Base-by-base conservation (phyloP, 2,888 invertebrate species). In the Drosophila paranaensis region DNA sequence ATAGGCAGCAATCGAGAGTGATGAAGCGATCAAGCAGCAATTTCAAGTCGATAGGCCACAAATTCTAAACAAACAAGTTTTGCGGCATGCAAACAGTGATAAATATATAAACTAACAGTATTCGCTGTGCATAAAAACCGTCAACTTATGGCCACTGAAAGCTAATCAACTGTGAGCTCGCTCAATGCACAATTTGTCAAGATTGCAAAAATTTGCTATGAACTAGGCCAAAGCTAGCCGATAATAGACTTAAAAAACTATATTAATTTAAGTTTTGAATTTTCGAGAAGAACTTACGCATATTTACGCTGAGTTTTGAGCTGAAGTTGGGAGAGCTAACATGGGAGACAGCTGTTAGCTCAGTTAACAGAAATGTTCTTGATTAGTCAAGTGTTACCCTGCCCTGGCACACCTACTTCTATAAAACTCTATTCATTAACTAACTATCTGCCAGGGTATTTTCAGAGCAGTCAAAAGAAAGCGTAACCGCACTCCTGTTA, bases 161-260 rank as follows among this genome's bases (percentile, higher is more conserved):
- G 46, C 37, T 60, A 56, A 65, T 77, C 74, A 78, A 66, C 42
- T 60, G 48, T 30, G 45, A 43, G 46, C 16, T 48, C 33, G 46
- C 16, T 48, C 33, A 43, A 40, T 50, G 57, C n/a, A 16, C 37
- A 40, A 68, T 76, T 65, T 48, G 50, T 78, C 55, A 60, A 46
- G 33, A 56, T 8, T 39, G 39, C 10, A 39, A n/a, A 39, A 8
- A 27, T 27, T 3, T 3, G 6, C 27, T 5, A 0, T 27, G 6
- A 27, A 27, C 27, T 27, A 27, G 0, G 27, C 27, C 27, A 27
- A 27, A 27, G 27, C 27, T 27, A 4, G 3, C 27, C 27, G 27
- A 27, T 5, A 27, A 3, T 27, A 27, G 27, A 27, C 6, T 27
- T 27, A 27, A 27, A 27, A 2, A 27, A 27, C 2, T 27, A 6